Conservation (phyloP, 2,797 vertebrate species). For the Labeo calbasu region DNA sequence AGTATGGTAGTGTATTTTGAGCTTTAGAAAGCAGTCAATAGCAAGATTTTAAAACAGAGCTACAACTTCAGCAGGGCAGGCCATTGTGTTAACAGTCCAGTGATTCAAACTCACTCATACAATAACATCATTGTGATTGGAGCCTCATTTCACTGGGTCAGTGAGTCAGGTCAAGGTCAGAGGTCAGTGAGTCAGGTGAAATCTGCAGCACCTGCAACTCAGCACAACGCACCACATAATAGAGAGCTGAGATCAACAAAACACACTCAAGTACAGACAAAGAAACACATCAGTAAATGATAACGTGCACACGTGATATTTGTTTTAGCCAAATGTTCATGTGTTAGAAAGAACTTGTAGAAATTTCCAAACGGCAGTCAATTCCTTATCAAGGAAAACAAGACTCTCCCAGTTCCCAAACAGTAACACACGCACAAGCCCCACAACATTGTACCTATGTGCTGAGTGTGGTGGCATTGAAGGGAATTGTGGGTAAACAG, state of each 20-base stretch:
- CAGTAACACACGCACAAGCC: background rate
- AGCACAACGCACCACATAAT: constrained; percentile 3
- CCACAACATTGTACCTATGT: background rate
- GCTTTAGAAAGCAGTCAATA: background rate
- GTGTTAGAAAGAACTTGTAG: background rate
- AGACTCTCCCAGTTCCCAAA: background rate
- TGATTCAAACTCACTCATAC: constrained; percentile 17
- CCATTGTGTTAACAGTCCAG: constrained; percentile 20
- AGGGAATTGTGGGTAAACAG: constrained; percentile 29
- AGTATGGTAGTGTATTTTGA: no score
- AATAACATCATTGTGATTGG: constrained; percentile 31
- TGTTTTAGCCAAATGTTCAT: constrained; percentile 13
- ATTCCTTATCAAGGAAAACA: background rate
- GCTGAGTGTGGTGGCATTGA: background rate
- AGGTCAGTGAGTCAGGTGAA: constrained; percentile 42
- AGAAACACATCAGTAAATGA: background rate
- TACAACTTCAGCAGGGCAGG: background rate
- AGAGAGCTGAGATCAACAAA: constrained; percentile 26
- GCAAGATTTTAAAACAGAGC: constrained; percentile 5
- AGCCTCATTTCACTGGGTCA: constrained; percentile 30
- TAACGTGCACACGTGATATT: background rate
- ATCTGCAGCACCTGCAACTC: constrained; percentile 34
- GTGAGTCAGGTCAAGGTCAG: constrained; percentile 28
- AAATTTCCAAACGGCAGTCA: background rate
- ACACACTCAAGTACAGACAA: background rate